Base-by-base conservation (phyloP, 23 tunicate species). In the Trididemnum nubilum region DNA sequence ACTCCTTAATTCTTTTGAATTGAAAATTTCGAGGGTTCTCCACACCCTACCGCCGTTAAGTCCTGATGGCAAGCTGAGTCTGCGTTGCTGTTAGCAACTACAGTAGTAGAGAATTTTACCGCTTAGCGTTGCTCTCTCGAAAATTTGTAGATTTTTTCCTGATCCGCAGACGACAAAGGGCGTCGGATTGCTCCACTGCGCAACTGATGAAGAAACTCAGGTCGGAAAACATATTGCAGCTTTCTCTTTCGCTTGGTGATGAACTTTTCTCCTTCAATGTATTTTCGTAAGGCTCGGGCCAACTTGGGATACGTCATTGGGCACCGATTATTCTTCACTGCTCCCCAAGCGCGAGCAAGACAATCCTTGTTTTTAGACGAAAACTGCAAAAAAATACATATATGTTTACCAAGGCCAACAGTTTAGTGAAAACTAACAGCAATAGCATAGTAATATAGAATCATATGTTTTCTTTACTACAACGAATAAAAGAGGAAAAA, bases 221-320 rank as follows among this genome's bases (percentile, higher is more conserved):
- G 92, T n/a, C 74, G 76, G 67, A 92, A 92, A n/a, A 71, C 76
- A 80, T 86, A 92, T 33, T 83, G 97, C 25, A 92, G 85, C 32
- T 92, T 92, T 65, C 84, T 89, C 39, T 82, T 87, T 37, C 49
- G 36, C 77, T 92, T 92, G 2, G 39, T 70, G 39, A 92, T 2
- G 26, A 82, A 91, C 21, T 63, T 71, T 0, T 65, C 85, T 71
- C 73, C 78, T 37, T 83, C 89, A 49, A 92, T 87, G 92, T 92
- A 92, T 49, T 83, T 82, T 33, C 97, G 87, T 7, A 92, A 85
- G 23, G 97, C 97, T 18, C 97, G 85, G 21, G 97, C 82, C 85
- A 92, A 40, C 77, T 92, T 92, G 80, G 89, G 97, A 76, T 92
- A 92, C n/a, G 92, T 92, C 97, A 92, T 92, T 69, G 54, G 51